A percentile compares a stretch with the other conserved stretches of the same genome.
These are phyloP conservation scores for Hippocampus kuda DNA, from an alignment of 2,797 vertebrate species.

Conservation along the genomic window DNA sequence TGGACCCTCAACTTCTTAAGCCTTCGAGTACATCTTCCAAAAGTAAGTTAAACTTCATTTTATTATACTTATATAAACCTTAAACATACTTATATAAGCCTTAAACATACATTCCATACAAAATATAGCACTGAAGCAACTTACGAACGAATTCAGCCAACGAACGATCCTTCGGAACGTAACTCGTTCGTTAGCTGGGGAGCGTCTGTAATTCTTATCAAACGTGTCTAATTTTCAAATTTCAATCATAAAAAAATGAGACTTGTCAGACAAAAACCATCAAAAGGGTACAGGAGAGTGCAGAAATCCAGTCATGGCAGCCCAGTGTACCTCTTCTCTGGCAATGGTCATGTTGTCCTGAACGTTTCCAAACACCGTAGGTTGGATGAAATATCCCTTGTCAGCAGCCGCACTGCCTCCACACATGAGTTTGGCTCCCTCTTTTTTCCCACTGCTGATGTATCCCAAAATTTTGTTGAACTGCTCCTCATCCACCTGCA, in stretches of 20 bases:
- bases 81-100: too few species aligned
- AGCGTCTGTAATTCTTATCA: too few species aligned
- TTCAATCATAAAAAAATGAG: neutral
- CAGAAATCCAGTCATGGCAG: neutral
- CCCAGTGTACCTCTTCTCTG: slow-evolving; percentile 78
- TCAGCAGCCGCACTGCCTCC: slow-evolving; percentile 81
- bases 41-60: too few species aligned
- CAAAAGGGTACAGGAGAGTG: neutral
- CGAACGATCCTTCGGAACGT: too few species aligned
- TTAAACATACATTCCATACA: too few species aligned
- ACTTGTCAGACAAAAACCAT: neutral
- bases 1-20: too few species aligned
- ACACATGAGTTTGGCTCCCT: slow-evolving; percentile 88
- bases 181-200: too few species aligned
- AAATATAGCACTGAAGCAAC: too few species aligned
- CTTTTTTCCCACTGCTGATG: slow-evolving; percentile 77
- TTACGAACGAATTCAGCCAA: too few species aligned
- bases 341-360: slow-evolving; percentile 90
- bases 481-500: slow-evolving; percentile 84
- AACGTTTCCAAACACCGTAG: slow-evolving; percentile 89
- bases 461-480: slow-evolving; percentile 91
- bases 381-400: slow-evolving; percentile 90
- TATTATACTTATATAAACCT: too few species aligned
- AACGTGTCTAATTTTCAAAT: neutral
- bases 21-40: too few species aligned